Base-by-base conservation (phyloP, 2,797 vertebrate genomes). In the Anabacerthia variegaticeps region DNA sequence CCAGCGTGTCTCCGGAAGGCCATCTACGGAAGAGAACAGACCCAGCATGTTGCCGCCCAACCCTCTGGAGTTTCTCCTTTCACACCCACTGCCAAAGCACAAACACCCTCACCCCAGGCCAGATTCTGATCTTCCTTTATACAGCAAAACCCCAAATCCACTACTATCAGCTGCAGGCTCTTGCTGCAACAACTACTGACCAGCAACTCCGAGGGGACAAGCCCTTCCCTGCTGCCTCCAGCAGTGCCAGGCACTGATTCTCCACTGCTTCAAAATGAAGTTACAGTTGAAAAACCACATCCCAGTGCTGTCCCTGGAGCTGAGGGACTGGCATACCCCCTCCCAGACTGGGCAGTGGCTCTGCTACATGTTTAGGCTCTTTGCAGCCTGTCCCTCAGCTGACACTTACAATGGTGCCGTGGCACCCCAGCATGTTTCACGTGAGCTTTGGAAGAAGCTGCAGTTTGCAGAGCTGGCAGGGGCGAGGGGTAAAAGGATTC, bases 11-110 rank as follows among this genome's bases (percentile, higher is more conserved):
- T 97, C 95, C 92, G 74, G 93, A 95, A 97, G 95, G 90, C 95
- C 95, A 94, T 96, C 96, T 96, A 96, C 44, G 73, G 94, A 96
- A 97, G 92, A 96, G 82, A 95, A 95, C 94, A 95, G 85, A 94
- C 44, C 85, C 63, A 71, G 95, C 56, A 6, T 92, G 96, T 91
- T 95, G 92, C 94, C 28, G 66, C 93, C 96, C 96, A 92, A 48
- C 85, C 93, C 94, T 93, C 94, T 83, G 88, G 91, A 97, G 88
- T 83, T 93, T 94, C 95, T 96, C 88, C 92, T 95, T 94, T 96
- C 93, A 89, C 66, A 81, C 68, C 59, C 93, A 78, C 77, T 93
- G 96, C 96, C 95, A 96, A 92, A 96, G 92, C 91, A 94, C 85
- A 96, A 93, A 95, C 93, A 93, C 84, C 88, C 95, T 78, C 80